Conservation (phyloP, 2,113 vertebrate genomes). For the Anarrhichthys ocellatus region DNA sequence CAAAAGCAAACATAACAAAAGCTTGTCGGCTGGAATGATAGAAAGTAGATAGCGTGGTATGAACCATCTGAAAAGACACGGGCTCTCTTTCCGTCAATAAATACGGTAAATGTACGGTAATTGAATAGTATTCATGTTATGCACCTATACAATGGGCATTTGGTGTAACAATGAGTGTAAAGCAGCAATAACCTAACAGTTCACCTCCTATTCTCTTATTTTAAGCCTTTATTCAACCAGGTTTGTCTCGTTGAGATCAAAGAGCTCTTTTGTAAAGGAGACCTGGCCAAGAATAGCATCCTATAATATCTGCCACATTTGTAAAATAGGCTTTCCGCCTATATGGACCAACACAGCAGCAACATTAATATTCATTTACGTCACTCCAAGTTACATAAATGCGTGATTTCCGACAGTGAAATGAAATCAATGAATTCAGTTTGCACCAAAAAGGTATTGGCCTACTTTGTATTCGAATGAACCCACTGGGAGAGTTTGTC, state of each 20-base stretch:
- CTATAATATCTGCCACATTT: not conserved
- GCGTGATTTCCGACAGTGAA: slow-evolving; percentile 7
- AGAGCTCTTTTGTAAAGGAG: not conserved
- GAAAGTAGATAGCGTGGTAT: not conserved
- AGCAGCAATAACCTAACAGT: not conserved
- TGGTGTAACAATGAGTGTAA: not conserved
- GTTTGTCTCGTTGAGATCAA: not conserved
- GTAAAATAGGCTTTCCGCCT: not conserved
- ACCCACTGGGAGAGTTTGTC: slow-evolving; percentile 22
- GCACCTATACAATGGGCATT: not conserved
- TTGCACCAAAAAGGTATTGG: not conserved
- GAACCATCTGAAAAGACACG: not conserved
- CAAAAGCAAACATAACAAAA: not conserved
- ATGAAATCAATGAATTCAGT: not conserved
- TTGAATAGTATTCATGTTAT: not conserved
- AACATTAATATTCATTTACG: not conserved
- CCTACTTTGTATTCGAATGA: slow-evolving; percentile 11
- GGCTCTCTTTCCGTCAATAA: not conserved
- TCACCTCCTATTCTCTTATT: not conserved
- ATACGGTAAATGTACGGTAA: not conserved
- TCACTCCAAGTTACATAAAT: not conserved
- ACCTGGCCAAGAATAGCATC: not conserved
- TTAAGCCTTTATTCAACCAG: not conserved
- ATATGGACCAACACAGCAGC: not conserved
- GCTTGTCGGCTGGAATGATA: not conserved